Conservation (phyloP, 2,888 invertebrate genomes). For the Drosophila quinaria region DNA sequence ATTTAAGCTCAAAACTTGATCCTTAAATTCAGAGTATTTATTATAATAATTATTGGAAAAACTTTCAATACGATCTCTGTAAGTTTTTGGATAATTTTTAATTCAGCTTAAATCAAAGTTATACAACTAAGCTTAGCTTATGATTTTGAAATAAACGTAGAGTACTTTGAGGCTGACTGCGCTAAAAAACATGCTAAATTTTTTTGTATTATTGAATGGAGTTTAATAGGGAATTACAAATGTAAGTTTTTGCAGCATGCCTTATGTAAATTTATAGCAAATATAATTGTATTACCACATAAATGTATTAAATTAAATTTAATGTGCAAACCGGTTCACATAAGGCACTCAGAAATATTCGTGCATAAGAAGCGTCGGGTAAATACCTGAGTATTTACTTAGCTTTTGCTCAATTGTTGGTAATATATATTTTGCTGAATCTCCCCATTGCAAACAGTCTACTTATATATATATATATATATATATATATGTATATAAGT, state of each 20-base stretch:
- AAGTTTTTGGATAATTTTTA: too few relatives aligned
- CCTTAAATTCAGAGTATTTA: too few relatives aligned
- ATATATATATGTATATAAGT: too few relatives aligned
- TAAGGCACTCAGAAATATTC: neutral
- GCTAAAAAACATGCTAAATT: neutral
- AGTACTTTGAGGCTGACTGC: neutral
- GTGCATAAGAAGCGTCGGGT: neutral
- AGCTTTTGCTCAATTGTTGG: slow-evolving; percentile 18
- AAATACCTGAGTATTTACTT: neutral
- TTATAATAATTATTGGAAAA: too few relatives aligned
- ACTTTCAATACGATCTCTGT: too few relatives aligned
- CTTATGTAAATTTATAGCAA: neutral
- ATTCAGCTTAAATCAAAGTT: too few relatives aligned
- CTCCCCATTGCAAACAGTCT: slow-evolving; percentile 38
- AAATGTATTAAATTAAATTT: neutral
- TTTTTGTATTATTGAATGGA: neutral
- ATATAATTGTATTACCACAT: neutral
- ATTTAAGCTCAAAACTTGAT: too few relatives aligned
- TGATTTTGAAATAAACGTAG: neutral
- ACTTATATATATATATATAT: slow-evolving; percentile 4
- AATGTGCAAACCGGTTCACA: neutral
- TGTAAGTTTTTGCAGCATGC: too few relatives aligned
- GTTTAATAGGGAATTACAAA: neutral
- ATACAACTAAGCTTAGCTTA: neutral
- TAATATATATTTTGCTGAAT: slow-evolving; percentile 39